Base-by-base conservation (phyloP, 2,888 invertebrate genomes). In the Linhomoeus sp. region DNA sequence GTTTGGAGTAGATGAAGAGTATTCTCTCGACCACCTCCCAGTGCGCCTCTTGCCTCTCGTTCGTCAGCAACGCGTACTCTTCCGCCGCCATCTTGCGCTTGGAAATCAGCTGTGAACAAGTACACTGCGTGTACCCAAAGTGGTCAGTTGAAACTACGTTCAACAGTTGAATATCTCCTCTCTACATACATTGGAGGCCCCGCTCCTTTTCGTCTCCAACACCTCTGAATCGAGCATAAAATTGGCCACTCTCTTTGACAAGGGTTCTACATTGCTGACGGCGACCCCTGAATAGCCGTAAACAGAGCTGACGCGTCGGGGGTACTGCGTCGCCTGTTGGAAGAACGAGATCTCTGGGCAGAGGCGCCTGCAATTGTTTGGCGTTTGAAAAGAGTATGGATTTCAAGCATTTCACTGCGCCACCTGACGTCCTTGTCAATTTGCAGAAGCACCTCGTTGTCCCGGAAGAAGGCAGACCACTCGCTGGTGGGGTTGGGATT, bases 271-370 rank as follows among this genome's bases (percentile, higher is more conserved):
- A 12, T 29, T 29, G 29, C 7, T 29, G 7, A 29, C 29, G 5
- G 29, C 29, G 5, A 12, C 29, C 29, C 29, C 29, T 12, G 5
- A 5, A 5, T 12, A 5, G 29, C 29, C 12, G 29, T 29, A 9
- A 29, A 29, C 12, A 12, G 37, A 24, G 35, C 29, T 29, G 7
- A 36, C 36, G 17, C 14, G 37, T 45, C 58, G 53, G 3, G 94
- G 92, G 67, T 77, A 87, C 52, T 84, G 82, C 1, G 90, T 90
- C 17, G 87, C 80, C 63, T 77, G 79, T 70, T 94, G 94, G 68
- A 97, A 97, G 70, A 97, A 97, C 46, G 87, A 88, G 64, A 75
- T 85, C 66, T 92, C 92, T 15, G 92, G 92, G 64, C 87, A 88
- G 2, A 92, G 69, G 45, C 92, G 75, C 54, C 76, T 70, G 56